Base-by-base conservation (phyloP, 2,888 invertebrate genomes). In the Nemotelus nigrinus region DNA sequence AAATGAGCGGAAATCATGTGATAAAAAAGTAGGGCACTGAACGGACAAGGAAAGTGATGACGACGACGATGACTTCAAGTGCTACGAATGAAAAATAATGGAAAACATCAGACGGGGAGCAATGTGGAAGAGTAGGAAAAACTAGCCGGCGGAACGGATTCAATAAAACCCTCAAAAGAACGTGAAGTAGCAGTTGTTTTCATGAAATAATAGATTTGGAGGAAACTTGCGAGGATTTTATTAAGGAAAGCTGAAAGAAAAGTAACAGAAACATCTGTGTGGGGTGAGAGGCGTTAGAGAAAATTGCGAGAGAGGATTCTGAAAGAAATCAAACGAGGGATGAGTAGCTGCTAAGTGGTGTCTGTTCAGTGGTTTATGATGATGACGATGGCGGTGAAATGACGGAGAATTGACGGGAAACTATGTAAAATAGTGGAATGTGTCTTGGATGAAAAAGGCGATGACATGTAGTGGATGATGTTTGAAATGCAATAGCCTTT, bases 111-210 rank as follows among this genome's bases (percentile, higher is more conserved):
- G 25, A 25, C 25, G 25, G 25, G 25, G 25, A 25, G 25, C 25
- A 25, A 25, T 25, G 25, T 25, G 25, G 25, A 25, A 25, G 1
- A 25, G 25, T 25, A 25, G 25, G 25, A 25, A 25, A 25, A 58
- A 47, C 63, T 10, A 10, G 10, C 48, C 58, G 10, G 60, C 39
- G 74, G 60, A 60, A 74, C 25, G 25, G 25, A 74, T 74, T 74
- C 74, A 74, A 74, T 74, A 74, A 74, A 74, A 74, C 63, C 74
- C 60, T 74, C 74, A 63, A 74, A 74, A 60, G 74, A 60, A 74
- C 48, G 74, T 74, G 74, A 74, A 74, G 74, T 74, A 74, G 74
- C 74, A 74, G 74, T 74, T 74, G 74, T 74, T 60, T 63, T 63
- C 74, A 60, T 48, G 63, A 60, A 74, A 74, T 74, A 63, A 48